A percentile compares a stretch with the other conserved stretches of the same genome.
These are phyloP conservation scores for Colossoma macropomum DNA, from an alignment of 2,113 vertebrate species.

Conservation along the genomic window DNA sequence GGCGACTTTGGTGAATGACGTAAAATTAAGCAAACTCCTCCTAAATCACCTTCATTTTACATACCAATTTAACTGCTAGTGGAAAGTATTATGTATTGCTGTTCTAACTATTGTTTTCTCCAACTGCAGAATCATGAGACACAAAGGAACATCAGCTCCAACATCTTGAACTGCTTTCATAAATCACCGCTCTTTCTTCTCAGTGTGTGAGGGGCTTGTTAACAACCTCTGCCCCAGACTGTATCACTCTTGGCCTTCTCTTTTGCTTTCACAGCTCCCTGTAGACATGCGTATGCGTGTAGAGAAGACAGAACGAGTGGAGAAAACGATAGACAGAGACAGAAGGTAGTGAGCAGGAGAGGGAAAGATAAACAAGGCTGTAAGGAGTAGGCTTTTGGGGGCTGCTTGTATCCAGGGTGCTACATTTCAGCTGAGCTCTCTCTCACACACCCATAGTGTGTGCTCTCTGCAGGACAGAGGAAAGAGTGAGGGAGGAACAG, in stretches of 20 bases:
- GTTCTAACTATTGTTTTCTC: not conserved
- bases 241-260: not conserved
- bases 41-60: not conserved
- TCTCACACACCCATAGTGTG: slow-evolving; percentile 24
- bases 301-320: not conserved
- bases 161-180: not conserved
- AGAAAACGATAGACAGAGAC: slow-evolving; percentile 6
- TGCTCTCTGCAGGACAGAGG: slow-evolving; percentile 12
- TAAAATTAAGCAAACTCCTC: not conserved
- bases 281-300: not conserved
- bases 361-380: slow-evolving; percentile 30
- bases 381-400: not conserved
- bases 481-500: not conserved
- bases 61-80: not conserved
- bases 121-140: not conserved
- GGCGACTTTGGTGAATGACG: not conserved
- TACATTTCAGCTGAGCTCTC: slow-evolving; percentile 18
- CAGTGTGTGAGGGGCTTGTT: not conserved
- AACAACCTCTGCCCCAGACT: not conserved
- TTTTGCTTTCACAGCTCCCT: not conserved
- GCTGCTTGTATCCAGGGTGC: slow-evolving; percentile 17
- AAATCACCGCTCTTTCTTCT: not conserved
- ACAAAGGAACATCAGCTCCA: not conserved
- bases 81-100: not conserved
- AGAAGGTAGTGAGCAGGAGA: slow-evolving; percentile 1